Evolutionary conservation across 2,797 vertebrate species (phyloP), one percentile per base, ranked within the genome.

Genomic region (Tenualosa ilisha): DNA sequence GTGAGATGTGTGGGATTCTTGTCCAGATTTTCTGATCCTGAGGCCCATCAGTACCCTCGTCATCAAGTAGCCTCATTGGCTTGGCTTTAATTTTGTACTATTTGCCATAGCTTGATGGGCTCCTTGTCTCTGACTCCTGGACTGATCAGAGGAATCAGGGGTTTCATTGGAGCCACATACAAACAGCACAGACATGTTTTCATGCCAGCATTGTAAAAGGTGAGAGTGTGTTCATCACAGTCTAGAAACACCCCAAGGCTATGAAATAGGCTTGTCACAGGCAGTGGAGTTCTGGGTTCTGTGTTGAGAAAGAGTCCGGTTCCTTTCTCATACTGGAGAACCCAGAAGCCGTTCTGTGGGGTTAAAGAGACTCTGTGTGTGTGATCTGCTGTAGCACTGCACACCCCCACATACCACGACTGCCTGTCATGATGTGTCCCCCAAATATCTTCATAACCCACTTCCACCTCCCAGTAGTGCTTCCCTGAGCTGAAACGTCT

Each of bases 161-260:
- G 24, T 31, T 13, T n/a, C 11, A 31, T 68, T 68, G 63, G 24
- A 15, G 63, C 0, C 12, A 68, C 26, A 68, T 37, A 31, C 6
- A 68, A 31, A 68, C 11, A n/a, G 82, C 61, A 86, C 53, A 84
- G n/a, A 50, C 31, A 75, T 22, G 43, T 24, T 5, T 31, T 20
- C 54, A 40, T 20, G 7, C 72, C 83, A 68, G 37, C 50, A 43
- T 84, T 54, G 26, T 86, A 84, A 84, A 86, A 86, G 13, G 83
- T 82, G 4, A 84, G 75, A 15, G 75, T 84, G 4, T 81, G 43
- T 15, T 51, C 26, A 2, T 84, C 82, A 84, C 82, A 86, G 68
- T 86, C 83, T 84, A 84, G 17, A 53, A 84, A 84, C 72, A 86
- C 56, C 81, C 85, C 83, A 20, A 86, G 22, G 3, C 1, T 6